These are phyloP conservation scores for Conops quadrifasciatus DNA, from an alignment of 2,888 invertebrate species.

Conservation along the genomic window DNA sequence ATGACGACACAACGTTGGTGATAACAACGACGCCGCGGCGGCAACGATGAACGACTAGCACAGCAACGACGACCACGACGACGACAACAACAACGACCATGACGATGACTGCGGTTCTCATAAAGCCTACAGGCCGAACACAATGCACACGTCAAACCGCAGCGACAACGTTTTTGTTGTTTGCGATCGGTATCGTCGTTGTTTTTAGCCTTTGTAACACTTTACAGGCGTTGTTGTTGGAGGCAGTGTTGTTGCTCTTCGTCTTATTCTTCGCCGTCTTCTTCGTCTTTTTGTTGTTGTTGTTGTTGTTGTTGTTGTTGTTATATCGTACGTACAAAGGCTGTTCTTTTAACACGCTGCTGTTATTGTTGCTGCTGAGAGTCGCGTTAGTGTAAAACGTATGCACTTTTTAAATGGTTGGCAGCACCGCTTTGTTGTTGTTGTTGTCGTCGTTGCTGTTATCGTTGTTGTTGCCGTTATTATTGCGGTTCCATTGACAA, in stretches of 20 bases:
- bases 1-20: constrained; percentile 23
- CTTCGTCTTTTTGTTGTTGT: constrained; percentile 7
- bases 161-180: constrained; percentile 5
- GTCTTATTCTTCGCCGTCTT: too few relatives aligned
- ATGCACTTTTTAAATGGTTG: constrained; percentile 2
- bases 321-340: too few relatives aligned
- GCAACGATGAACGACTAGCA: too few relatives aligned
- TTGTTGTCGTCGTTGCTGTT: constrained; percentile 37
- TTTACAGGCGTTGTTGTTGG: too few relatives aligned
- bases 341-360: too few relatives aligned
- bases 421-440: constrained; percentile 25
- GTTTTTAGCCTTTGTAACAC: too few relatives aligned
- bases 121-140: constrained; percentile 19
- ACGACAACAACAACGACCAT: background rate
- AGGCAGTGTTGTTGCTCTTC: constrained; percentile 1
- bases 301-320: constrained; percentile 22
- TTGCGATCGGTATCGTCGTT: constrained; percentile 11
- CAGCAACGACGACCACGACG: background rate
- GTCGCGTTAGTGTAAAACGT: constrained; percentile 18
- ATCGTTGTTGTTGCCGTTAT: constrained; percentile 39
- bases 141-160: constrained; percentile 13
- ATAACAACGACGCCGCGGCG: constrained; percentile 21
- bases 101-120: constrained; percentile 26
- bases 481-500: constrained; percentile 38
- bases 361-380: background rate